These are phyloP conservation scores for Pelecanoides urinatrix DNA, from an alignment of 2,113 vertebrate species.

Conservation along the genomic window DNA sequence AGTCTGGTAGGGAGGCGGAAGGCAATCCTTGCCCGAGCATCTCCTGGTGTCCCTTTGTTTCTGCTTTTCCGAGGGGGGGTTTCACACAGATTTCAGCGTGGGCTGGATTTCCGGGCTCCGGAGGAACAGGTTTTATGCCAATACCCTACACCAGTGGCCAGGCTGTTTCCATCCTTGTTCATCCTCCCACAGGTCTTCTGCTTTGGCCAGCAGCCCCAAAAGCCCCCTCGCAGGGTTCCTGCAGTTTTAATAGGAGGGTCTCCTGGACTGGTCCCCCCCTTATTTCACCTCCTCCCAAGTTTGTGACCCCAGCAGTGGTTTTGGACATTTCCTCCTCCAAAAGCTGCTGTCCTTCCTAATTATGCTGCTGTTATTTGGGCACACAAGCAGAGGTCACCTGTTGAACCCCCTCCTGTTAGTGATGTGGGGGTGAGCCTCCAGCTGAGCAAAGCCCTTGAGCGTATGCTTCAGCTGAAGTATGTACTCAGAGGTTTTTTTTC, in stretches of 20 bases:
- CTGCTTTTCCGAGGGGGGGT: background rate
- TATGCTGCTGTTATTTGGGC: background rate
- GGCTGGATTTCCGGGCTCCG: background rate
- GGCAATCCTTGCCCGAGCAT: background rate
- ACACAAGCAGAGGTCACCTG: background rate
- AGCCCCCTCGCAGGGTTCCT: background rate
- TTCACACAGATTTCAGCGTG: background rate
- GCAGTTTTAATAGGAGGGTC: background rate
- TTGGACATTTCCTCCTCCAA: background rate
- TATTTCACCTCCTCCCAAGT: background rate
- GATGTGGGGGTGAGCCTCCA: background rate
- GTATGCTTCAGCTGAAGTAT: background rate
- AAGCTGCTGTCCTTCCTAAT: background rate
- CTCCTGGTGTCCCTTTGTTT: background rate
- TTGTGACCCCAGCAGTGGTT: background rate
- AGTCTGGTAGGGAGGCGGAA: background rate
- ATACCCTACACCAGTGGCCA: background rate
- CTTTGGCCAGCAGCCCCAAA: background rate
- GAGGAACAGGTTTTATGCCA: background rate
- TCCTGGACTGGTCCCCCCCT: background rate
- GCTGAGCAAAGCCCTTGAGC: background rate
- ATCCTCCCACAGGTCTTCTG: background rate
- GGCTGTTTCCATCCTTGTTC: background rate
- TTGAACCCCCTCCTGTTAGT: background rate
- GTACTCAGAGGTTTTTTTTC: background rate